Evolutionary conservation across 2,888 invertebrate species (phyloP).

Genomic region (Lepetodrilus schrolli): DNA sequence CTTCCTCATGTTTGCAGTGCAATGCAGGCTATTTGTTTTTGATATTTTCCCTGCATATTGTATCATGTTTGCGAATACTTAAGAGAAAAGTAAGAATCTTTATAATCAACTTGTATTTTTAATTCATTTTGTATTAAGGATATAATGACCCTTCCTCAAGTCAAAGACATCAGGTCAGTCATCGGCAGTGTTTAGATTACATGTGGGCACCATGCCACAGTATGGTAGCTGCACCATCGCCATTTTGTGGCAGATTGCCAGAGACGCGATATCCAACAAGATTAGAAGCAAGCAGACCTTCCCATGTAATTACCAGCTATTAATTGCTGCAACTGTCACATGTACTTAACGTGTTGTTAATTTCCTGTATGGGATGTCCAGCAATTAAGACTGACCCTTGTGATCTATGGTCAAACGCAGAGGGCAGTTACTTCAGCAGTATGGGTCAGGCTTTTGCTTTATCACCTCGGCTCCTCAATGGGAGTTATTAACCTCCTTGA

Average conservation of each 20-base stretch:
- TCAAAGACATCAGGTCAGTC: no score
- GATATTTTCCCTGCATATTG: no score
- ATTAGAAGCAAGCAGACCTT: background rate
- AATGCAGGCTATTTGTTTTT: no score
- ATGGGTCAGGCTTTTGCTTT: background rate
- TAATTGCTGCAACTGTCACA: background rate
- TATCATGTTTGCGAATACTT: no score
- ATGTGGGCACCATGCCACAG: background rate
- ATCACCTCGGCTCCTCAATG: no score
- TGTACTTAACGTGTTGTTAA: conserved; percentile 5
- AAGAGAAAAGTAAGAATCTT: no score
- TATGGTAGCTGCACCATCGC: no score
- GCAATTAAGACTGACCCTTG: background rate
- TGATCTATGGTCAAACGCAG: conserved; percentile 15
- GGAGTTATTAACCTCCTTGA: background rate
- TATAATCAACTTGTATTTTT: no score
- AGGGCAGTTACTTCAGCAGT: conserved; percentile 3
- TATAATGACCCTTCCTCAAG: no score
- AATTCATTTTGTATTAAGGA: no score
- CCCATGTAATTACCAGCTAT: conserved; percentile 3
- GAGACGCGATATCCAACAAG: background rate
- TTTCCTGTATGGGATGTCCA: background rate
- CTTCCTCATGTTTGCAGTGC: no score
- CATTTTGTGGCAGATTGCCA: background rate
- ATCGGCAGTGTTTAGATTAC: no score